Evolutionary conservation across 2,888 invertebrate species (phyloP).

Genomic region (Heliconius aoede): DNA sequence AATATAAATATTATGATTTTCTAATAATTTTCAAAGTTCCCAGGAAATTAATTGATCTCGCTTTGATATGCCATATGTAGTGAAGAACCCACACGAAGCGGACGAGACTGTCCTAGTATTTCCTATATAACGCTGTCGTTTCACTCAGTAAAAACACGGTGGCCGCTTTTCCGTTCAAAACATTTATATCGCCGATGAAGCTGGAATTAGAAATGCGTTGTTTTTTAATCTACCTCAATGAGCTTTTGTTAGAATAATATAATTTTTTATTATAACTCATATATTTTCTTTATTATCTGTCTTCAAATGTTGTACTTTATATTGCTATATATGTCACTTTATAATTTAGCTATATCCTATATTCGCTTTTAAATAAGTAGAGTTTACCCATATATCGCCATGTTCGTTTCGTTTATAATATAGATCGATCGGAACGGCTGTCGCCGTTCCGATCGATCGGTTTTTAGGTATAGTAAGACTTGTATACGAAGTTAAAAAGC

Average conservation of each 20-base stretch:
- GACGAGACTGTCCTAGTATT: slow-evolving; percentile 58
- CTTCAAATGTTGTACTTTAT: not conserved
- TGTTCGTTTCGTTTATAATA: no score
- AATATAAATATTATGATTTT: not conserved
- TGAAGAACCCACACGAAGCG: slow-evolving; percentile 54
- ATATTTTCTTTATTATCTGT: not conserved
- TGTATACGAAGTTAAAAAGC: no score
- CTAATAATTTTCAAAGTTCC: slow-evolving; percentile 25
- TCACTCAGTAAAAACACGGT: slow-evolving; percentile 37
- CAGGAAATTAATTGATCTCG: slow-evolving; percentile 39
- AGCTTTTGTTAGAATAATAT: slow-evolving; percentile 31
- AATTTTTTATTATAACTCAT: not conserved
- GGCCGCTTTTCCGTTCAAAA: slow-evolving; percentile 55
- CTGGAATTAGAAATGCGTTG: slow-evolving; percentile 45
- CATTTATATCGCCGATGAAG: slow-evolving; percentile 42
- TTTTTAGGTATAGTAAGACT: no score
- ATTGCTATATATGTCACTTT: not conserved
- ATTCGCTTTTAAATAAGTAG: no score
- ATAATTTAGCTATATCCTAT: no score
- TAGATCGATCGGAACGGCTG: no score
- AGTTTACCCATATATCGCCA: no score
- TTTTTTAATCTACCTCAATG: slow-evolving; percentile 47
- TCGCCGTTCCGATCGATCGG: no score
- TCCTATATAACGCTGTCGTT: slow-evolving; percentile 54
- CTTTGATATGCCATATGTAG: slow-evolving; percentile 48